phyloP scores from a whole-genome alignment of 2,113 vertebrate genomes.

The Numida meleagris region DNA sequence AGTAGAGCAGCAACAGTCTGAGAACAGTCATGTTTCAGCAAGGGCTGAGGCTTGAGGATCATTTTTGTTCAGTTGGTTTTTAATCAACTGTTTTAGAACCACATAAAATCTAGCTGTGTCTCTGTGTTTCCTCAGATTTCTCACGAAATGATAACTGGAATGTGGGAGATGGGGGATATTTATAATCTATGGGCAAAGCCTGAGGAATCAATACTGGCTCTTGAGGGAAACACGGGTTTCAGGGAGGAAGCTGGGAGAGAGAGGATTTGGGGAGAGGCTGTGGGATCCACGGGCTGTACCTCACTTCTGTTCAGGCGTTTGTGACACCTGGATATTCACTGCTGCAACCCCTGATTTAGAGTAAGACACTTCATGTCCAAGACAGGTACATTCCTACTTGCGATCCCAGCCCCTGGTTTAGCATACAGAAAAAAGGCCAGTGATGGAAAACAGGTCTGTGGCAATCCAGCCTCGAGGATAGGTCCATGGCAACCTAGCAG shows the following conservation, averaged over 20 bases:
- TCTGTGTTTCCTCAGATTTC: background rate
- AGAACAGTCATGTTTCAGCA: background rate
- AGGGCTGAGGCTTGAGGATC: background rate
- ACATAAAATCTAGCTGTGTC: background rate
- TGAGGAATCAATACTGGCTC: background rate
- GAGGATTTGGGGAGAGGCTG: background rate
- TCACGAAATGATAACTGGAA: background rate
- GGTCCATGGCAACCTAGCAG: background rate
- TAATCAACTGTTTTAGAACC: background rate
- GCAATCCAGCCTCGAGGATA: slow-evolving; percentile 7
- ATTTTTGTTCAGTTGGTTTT: slow-evolving; percentile 11
- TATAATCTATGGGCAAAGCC: background rate
- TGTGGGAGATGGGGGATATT: background rate
- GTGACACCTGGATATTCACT: background rate
- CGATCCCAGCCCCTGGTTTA: background rate
- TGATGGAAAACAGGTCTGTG: background rate
- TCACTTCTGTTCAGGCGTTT: background rate
- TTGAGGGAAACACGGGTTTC: background rate
- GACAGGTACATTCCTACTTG: background rate
- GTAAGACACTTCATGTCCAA: background rate
- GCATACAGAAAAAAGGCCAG: background rate
- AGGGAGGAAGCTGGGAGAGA: background rate
- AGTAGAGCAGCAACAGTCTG: background rate
- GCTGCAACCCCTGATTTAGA: background rate
- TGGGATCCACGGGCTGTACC: background rate